Evolutionary conservation across 1,140 invertebrate genomes (phyloP).

Genomic region (Heliothis subflexa): DNA sequence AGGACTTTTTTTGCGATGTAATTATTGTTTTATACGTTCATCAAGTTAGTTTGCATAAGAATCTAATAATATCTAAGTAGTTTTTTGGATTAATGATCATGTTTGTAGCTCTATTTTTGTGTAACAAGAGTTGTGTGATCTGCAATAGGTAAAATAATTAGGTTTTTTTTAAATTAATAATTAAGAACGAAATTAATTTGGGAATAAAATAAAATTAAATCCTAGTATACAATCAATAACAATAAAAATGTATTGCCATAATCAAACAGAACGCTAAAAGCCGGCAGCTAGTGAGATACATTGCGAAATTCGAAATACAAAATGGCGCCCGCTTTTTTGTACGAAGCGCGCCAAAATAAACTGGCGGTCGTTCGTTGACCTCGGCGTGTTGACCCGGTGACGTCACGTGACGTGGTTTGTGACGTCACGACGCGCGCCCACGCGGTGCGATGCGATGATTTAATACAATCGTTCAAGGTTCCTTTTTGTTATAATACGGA

Average conservation of each 20-base stretch:
- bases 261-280: conserved; percentile 47
- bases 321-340: conserved; percentile 70
- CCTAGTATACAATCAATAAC: conserved; percentile 21
- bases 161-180: neutral
- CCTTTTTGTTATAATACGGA: conserved; percentile 67
- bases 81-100: conserved; percentile 25
- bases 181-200: neutral
- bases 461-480: conserved; percentile 76
- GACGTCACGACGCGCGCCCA: conserved; percentile 67
- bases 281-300: conserved; percentile 24
- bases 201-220: neutral
- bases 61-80: conserved; percentile 26
- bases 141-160: neutral
- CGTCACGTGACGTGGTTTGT: conserved; percentile 74
- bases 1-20: conserved; percentile 55
- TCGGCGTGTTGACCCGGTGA: conserved; percentile 69
- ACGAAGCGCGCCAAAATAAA: conserved; percentile 78
- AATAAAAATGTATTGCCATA: conserved; percentile 19
- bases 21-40: conserved; percentile 43
- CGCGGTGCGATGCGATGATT: conserved; percentile 63
- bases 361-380: conserved; percentile 82
- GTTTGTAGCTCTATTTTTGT: conserved; percentile 26
- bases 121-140: conserved; percentile 3
- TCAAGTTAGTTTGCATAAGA: conserved; percentile 46
- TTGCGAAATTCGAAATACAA: conserved; percentile 63